Evolutionary conservation across 2,888 invertebrate species (phyloP), one percentile per base, ranked within the genome.

Genomic region (Bombyx huttoni): DNA sequence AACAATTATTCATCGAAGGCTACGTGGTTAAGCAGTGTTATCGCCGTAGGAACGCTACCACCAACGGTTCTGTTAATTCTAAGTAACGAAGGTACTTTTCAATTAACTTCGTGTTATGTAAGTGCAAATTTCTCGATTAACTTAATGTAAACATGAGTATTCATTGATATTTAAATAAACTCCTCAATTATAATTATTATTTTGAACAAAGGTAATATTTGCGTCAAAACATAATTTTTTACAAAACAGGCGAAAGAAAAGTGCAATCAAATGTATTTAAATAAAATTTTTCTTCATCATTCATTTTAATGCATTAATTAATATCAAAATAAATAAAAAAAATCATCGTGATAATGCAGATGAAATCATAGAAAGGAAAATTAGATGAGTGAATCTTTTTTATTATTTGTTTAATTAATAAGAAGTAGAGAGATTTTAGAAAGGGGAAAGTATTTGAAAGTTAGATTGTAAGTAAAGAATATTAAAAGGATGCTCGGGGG

Each of bases 21-120:
- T 72, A 69, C 68, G 69, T 74, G 77, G 77, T 77, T 71, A 83
- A 81, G 80, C 85, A 86, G 84, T 86, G 86, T 86, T 86, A 86
- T 79, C 83, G 82, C 73, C 78, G 71, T 73, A 71, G 74, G 68
- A 68, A 78, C 77, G 76, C 75, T 68, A 74, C 72, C 75, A 74
- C 74, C 77, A 78, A 78, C 75, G 74, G 72, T 66, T 65, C 67
- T 75, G 75, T 79, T 79, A 78, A 70, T 74, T 68, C 71, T 78
- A 78, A 71, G 71, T 78, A 73, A 75, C 64, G 61, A 59, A 62
- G 59, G 62, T 72, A 76, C 63, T 69, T 66, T 75, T 40, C n/a
- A 67, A 76, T 81, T 76, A 74, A 72, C 68, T 73, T 70, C 56
- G 69, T 77, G 77, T 81, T 82, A 80, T 82, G 78, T 72, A 40